phyloP scores from a whole-genome alignment of 2,888 invertebrate species.

The Conomelus anceps region DNA sequence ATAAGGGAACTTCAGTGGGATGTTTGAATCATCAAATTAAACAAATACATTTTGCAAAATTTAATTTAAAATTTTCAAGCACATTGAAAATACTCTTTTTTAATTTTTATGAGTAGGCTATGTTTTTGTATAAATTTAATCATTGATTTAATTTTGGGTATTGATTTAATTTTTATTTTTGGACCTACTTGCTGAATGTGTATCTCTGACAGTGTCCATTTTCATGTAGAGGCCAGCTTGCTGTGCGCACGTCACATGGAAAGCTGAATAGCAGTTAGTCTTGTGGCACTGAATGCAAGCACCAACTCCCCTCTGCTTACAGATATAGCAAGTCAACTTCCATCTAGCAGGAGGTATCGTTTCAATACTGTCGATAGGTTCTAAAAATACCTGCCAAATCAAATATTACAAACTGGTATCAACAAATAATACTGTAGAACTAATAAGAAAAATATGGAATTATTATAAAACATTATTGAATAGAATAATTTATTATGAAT shows the following conservation, averaged over 20 bases:
- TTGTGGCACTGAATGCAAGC: conserved; percentile 98
- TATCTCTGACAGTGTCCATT: conserved; percentile 80
- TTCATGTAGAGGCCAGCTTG: conserved; percentile 92
- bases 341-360: conserved; percentile 93
- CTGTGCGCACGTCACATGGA: conserved; percentile 98
- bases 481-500: too few relatives aligned
- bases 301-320: conserved; percentile 85
- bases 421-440: too few relatives aligned
- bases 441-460: too few relatives aligned
- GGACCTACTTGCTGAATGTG: conserved; percentile 10
- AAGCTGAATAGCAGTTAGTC: conserved; percentile 92
- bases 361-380: conserved; percentile 95
- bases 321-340: conserved; percentile 95
- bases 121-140: too few relatives aligned
- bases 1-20: too few relatives aligned
- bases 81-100: too few relatives aligned
- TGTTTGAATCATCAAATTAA: too few relatives aligned
- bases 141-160: not conserved
- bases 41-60: too few relatives aligned
- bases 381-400: conserved; percentile 60
- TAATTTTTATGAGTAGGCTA: too few relatives aligned
- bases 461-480: too few relatives aligned
- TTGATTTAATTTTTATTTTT: not conserved
- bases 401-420: too few relatives aligned
- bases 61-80: too few relatives aligned